These are phyloP conservation scores for Forbesichthys papilliferus DNA, from an alignment of 2,113 vertebrate species.

Conservation along the genomic window DNA sequence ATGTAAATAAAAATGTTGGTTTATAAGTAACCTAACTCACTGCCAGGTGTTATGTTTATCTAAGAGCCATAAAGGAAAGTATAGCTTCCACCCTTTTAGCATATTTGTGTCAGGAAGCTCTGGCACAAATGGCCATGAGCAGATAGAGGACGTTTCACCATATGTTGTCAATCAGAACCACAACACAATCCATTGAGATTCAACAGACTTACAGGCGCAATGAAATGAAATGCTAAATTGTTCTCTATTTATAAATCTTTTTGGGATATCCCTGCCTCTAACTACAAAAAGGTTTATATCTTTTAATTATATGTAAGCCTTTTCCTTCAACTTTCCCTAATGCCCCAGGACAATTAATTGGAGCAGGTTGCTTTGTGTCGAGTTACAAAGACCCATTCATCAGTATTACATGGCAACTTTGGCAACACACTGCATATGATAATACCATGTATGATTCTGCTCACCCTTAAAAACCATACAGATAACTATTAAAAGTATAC, in stretches of 20 bases:
- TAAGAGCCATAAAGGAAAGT: constrained; percentile 67
- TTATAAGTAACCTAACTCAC: constrained; percentile 62
- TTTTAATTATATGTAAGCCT: constrained; percentile 29
- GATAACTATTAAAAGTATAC: constrained; percentile 9
- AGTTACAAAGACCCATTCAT: constrained; percentile 64
- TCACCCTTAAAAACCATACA: constrained; percentile 29
- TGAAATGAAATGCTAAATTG: constrained; percentile 6
- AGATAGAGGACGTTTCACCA: constrained; percentile 58
- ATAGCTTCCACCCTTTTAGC: constrained; percentile 64
- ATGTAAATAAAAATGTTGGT: constrained; percentile 36
- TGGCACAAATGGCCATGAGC: constrained; percentile 56
- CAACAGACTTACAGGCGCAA: constrained; percentile 42
- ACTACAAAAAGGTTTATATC: constrained; percentile 29
- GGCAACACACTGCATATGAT: constrained; percentile 52
- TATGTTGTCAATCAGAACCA: constrained; percentile 53
- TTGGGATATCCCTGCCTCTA: constrained; percentile 5
- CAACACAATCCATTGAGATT: constrained; percentile 54
- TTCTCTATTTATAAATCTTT: constrained; percentile 35
- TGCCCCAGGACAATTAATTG: constrained; percentile 37
- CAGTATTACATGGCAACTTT: constrained; percentile 39
- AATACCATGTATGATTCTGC: constrained; percentile 48
- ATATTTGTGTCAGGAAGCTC: constrained; percentile 65
- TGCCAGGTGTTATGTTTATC: constrained; percentile 72
- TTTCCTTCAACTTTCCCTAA: constrained; percentile 49
- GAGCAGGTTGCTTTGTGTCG: constrained; percentile 43